phyloP scores from a whole-genome alignment of 1,140 invertebrate genomes.

The Eriocheir sinensis region DNA sequence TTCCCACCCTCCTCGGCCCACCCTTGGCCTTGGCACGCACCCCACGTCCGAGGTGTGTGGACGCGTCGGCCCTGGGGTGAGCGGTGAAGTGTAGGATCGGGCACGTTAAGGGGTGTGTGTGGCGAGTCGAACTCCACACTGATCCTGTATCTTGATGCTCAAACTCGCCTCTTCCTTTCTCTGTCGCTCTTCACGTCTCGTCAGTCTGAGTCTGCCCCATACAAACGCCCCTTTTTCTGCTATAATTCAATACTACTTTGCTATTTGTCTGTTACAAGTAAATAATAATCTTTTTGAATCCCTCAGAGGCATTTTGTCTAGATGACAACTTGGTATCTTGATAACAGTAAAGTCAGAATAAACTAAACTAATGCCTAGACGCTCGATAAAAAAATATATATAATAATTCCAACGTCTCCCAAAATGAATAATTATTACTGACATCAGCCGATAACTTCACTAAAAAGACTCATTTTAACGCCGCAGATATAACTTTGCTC shows the following conservation, averaged over 20 bases:
- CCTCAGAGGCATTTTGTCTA: not conserved
- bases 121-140: not conserved
- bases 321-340: not conserved
- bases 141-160: not conserved
- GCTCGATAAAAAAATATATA: not conserved
- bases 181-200: not conserved
- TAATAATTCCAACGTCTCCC: too few relatives aligned
- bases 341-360: not conserved
- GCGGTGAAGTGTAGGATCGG: not conserved
- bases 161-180: conserved; percentile 5
- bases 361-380: not conserved
- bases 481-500: too few relatives aligned
- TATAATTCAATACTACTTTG: not conserved
- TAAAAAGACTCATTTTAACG: not conserved
- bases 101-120: not conserved
- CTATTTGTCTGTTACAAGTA: not conserved
- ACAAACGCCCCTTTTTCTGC: not conserved
- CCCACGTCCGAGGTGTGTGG: not conserved
- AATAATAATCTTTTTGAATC: not conserved
- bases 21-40: not conserved
- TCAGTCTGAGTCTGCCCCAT: not conserved
- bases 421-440: not conserved
- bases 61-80: not conserved
- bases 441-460: not conserved
- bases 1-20: not conserved